phyloP scores from a whole-genome alignment of 2,888 invertebrate genomes.

The Auanema freiburgensis region DNA sequence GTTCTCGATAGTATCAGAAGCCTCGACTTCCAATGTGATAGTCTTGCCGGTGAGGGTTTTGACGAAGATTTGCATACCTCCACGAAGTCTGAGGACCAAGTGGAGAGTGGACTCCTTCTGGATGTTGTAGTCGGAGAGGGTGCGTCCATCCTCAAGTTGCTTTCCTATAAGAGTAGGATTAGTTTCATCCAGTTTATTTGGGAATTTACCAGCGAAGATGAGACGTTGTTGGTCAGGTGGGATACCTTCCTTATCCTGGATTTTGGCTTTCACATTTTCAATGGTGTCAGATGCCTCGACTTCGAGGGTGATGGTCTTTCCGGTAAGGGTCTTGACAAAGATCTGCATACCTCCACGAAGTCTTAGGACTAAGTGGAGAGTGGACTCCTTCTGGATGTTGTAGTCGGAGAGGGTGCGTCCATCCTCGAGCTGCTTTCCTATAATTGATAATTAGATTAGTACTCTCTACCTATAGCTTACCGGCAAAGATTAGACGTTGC shows the following conservation, averaged over 20 bases:
- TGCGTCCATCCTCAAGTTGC: no score
- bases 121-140: no score
- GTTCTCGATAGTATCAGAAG: no score
- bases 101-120: no score
- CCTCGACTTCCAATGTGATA: no score
- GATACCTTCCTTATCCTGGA: constrained; percentile 62
- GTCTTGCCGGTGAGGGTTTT: no score
- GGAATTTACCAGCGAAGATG: constrained; percentile 51
- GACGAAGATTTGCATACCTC: no score
- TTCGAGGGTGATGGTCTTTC: constrained; percentile 74
- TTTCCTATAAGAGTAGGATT: no score
- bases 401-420: constrained; percentile 89
- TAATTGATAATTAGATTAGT: no score
- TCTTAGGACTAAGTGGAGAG: constrained; percentile 70
- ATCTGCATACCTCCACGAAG: constrained; percentile 79
- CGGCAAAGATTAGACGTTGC: constrained; percentile 48
- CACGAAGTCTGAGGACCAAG: no score
- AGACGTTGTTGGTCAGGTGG: constrained; percentile 60
- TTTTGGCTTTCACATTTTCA: constrained; percentile 62
- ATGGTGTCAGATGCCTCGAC: constrained; percentile 62
- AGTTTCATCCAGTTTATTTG: no score
- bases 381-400: constrained; percentile 85
- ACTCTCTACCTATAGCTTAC: constrained; percentile 15
- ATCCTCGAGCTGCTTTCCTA: constrained; percentile 73
- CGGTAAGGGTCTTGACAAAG: constrained; percentile 90